Evolutionary conservation across 1,140 invertebrate genomes (phyloP).

Genomic region (Heterodera carotae): DNA sequence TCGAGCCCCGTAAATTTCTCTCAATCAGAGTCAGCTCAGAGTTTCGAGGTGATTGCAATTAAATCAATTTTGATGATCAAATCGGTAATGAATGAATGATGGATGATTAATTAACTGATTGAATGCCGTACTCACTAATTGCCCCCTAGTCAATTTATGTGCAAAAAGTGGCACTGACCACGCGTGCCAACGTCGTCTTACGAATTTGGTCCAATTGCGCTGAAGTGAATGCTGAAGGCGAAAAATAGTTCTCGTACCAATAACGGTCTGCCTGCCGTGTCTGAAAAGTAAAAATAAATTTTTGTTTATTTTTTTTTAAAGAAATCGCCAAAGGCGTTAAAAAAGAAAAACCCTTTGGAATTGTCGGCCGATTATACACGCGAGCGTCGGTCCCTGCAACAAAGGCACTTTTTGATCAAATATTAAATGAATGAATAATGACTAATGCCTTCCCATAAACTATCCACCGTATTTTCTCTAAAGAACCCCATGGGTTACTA

Average conservation of each 20-base stretch:
- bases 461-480: no score
- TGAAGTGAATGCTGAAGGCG: constrained; percentile 72
- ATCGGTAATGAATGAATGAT: neutral
- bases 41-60: no score
- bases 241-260: constrained; percentile 63
- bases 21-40: no score
- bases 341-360: constrained; percentile 68
- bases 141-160: no score
- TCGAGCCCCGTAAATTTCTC: no score
- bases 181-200: constrained; percentile 73
- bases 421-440: neutral
- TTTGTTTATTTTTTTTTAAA: constrained; percentile 12
- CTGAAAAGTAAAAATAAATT: constrained; percentile 42
- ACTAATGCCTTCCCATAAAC: no score
- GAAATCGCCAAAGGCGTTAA: neutral
- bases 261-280: constrained; percentile 54
- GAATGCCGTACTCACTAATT: no score
- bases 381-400: constrained; percentile 76
- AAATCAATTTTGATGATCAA: no score
- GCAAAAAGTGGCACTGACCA: constrained; percentile 66
- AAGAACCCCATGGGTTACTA: no score
- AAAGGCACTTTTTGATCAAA: neutral
- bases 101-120: neutral
- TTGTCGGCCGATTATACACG: constrained; percentile 81
- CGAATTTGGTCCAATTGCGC: constrained; percentile 75